These are phyloP conservation scores for Heliangelus exortis DNA, from an alignment of 2,797 vertebrate species.

Conservation along the genomic window DNA sequence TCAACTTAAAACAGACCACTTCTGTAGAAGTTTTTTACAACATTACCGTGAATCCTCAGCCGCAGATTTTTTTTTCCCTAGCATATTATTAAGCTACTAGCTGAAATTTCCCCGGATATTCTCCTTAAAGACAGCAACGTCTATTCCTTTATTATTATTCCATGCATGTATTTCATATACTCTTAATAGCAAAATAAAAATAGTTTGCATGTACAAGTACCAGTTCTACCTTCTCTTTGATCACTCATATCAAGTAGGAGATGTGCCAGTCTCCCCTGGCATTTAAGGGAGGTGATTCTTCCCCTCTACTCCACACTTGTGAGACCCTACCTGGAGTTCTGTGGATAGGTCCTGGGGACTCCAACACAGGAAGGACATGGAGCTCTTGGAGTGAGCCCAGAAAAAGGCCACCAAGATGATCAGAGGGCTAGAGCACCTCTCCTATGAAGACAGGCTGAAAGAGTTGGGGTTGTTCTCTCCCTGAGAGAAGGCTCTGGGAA, in stretches of 20 bases:
- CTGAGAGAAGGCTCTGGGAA: too few species aligned
- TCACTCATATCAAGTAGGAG: background rate
- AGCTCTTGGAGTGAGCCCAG: too few species aligned
- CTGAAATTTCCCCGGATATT: background rate
- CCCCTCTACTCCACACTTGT: too few species aligned
- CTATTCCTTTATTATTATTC: background rate
- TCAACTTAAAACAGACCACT: slow-evolving; percentile 52
- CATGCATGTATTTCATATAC: background rate
- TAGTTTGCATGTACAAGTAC: background rate
- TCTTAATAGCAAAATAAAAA: background rate
- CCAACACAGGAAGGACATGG: too few species aligned
- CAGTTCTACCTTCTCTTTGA: background rate
- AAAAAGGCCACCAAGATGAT: too few species aligned
- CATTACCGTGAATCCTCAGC: background rate
- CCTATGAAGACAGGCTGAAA: too few species aligned
- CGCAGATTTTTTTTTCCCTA: slow-evolving; percentile 1
- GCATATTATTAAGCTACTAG: background rate
- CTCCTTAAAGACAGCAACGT: background rate
- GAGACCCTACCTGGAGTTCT: too few species aligned
- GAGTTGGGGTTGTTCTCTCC: too few species aligned
- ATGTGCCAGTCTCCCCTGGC: background rate
- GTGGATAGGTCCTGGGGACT: too few species aligned
- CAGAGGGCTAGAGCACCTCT: too few species aligned
- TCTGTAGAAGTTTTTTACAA: slow-evolving; percentile 34
- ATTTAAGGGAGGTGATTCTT: background rate